These are phyloP conservation scores for Listrodromus nycthemerus DNA, from an alignment of 2,888 invertebrate genomes.

Conservation along the genomic window DNA sequence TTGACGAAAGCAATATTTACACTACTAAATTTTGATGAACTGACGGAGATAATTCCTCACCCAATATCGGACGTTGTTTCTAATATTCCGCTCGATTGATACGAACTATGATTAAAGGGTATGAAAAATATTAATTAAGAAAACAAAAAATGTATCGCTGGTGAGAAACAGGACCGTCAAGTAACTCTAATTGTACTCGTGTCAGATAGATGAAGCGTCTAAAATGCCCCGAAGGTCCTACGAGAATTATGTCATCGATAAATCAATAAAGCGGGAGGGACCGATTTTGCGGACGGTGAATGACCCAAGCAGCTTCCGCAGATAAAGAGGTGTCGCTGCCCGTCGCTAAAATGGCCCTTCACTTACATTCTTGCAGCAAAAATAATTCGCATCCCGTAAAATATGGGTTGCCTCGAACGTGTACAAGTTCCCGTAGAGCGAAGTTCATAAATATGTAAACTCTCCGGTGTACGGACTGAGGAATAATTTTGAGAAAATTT, in stretches of 20 bases:
- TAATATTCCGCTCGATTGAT: background rate
- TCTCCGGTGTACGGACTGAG: background rate
- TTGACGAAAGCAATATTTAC: background rate
- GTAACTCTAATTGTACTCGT: background rate
- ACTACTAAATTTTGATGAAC: background rate
- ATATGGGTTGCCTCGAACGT: conserved; percentile 13
- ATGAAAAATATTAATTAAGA: background rate
- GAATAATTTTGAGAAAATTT: conserved; percentile 55
- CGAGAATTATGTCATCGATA: background rate
- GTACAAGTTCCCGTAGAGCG: conserved; percentile 5
- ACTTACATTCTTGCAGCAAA: background rate
- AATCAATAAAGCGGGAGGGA: background rate
- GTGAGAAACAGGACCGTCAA: background rate
- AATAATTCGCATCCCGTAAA: conserved; percentile 14
- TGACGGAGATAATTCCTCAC: background rate
- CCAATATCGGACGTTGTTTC: background rate
- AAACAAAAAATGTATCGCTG: background rate
- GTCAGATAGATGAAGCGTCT: background rate
- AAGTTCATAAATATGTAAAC: conserved; percentile 39
- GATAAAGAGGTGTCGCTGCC: background rate
- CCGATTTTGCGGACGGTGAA: background rate
- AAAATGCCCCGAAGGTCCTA: background rate
- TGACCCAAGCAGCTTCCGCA: background rate
- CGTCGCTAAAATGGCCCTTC: background rate
- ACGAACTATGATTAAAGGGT: background rate